These are phyloP conservation scores for Microcebus murinus DNA, from an alignment of 2,113 vertebrate genomes.

Conservation along the genomic window DNA sequence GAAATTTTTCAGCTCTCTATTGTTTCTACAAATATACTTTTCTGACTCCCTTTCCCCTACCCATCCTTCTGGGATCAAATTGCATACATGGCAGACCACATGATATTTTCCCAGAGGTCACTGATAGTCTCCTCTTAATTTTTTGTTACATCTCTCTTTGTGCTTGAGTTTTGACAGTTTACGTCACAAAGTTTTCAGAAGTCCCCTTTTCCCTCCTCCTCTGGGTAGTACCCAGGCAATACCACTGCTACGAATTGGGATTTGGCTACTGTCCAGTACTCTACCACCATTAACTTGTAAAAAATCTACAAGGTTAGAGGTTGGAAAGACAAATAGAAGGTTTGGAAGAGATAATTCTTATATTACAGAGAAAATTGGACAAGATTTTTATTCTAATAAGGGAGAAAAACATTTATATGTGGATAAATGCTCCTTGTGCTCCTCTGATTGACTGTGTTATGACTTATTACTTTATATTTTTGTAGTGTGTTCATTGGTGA, in stretches of 20 bases:
- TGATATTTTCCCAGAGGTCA: neutral
- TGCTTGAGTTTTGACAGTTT: neutral
- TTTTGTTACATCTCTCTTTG: neutral
- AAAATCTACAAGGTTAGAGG: neutral
- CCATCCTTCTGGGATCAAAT: neutral
- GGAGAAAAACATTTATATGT: neutral
- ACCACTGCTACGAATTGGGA: neutral
- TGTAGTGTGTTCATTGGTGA: neutral
- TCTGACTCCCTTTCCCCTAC: neutral
- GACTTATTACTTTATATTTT: neutral
- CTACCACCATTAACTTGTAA: neutral
- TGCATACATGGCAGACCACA: neutral
- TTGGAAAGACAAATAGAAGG: neutral
- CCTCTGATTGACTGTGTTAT: neutral
- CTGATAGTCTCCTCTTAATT: neutral
- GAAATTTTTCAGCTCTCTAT: neutral
- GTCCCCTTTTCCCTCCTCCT: neutral
- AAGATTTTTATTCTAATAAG: neutral
- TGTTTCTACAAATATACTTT: neutral
- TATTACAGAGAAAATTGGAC: neutral
- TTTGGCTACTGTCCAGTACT: neutral
- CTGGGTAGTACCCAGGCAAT: neutral
- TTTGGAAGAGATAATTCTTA: neutral
- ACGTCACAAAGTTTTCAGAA: neutral
- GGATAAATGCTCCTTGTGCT: neutral